Conservation (phyloP, 2,113 vertebrate species). For the Mustela lutreola region DNA sequence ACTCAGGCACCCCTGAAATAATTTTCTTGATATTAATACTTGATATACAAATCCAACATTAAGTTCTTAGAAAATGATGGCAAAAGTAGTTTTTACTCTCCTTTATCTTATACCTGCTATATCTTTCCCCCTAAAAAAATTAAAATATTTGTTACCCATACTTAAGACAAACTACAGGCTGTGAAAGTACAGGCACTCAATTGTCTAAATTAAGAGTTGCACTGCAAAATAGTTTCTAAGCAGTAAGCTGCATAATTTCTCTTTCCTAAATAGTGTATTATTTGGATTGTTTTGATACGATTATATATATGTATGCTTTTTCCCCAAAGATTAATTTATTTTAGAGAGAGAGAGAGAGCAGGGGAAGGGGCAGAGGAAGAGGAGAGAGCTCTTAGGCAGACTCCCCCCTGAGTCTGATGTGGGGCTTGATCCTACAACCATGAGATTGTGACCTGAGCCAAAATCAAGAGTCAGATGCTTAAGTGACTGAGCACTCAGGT, state of each 20-base stretch:
- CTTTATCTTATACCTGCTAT: not conserved
- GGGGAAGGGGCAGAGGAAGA: not conserved
- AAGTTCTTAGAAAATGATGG: not conserved
- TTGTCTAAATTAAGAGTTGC: too few species aligned
- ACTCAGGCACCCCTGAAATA: too few species aligned
- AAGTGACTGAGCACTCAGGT: not conserved
- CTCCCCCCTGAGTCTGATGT: not conserved
- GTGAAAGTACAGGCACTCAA: too few species aligned
- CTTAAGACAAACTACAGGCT: too few species aligned
- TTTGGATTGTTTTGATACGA: too few species aligned
- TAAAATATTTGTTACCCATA: too few species aligned
- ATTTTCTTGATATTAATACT: not conserved
- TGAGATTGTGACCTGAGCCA: not conserved
- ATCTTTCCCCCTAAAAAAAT: too few species aligned
- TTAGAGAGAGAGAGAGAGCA: not conserved
- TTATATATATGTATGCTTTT: too few species aligned
- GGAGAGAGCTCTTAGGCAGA: not conserved
- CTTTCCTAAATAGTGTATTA: too few species aligned
- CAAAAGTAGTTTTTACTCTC: not conserved
- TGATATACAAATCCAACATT: not conserved
- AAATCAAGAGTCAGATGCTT: not conserved
- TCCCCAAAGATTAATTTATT: too few species aligned
- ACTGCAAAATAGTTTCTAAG: too few species aligned
- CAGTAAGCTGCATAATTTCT: too few species aligned
- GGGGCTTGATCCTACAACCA: not conserved